Percentiles rank a stretch among this genome's conserved stretches.
phyloP scores from a whole-genome alignment of 2,113 vertebrate species.

The Turnix velox region DNA sequence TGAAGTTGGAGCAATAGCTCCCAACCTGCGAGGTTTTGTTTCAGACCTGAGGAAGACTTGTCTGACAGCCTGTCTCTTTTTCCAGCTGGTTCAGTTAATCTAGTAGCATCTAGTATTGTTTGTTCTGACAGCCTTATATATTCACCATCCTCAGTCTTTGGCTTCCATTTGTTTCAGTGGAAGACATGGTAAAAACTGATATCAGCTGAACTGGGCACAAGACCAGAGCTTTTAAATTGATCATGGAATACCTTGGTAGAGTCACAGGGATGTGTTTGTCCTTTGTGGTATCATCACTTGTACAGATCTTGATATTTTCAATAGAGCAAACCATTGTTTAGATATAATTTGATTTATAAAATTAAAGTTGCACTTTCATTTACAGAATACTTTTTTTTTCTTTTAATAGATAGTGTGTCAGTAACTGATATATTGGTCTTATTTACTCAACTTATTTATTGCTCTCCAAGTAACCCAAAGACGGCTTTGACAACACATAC shows the following conservation, averaged over 20 bases:
- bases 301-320: not conserved
- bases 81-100: not conserved
- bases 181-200: not conserved
- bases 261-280: not conserved
- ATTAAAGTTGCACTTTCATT: not conserved
- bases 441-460: constrained; percentile 84
- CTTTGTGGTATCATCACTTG: not conserved
- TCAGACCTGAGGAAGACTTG: not conserved
- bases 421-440: constrained; percentile 84
- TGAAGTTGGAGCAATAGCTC: not conserved
- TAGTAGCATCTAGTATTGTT: not conserved
- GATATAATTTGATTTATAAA: not conserved
- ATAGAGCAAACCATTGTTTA: not conserved
- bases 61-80: not conserved
- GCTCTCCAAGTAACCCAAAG: constrained; percentile 74
- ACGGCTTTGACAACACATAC: constrained; percentile 40
- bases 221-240: not conserved
- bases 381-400: not conserved
- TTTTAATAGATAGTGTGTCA: constrained; percentile 73
- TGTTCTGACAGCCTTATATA: not conserved
- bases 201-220: not conserved
- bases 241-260: not conserved
- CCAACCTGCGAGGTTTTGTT: not conserved
- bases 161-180: not conserved
- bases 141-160: not conserved